Evolutionary conservation across 2,797 vertebrate genomes (phyloP), one percentile per base, ranked within the genome.

Genomic region (Mormyrus hasselquistii): DNA sequence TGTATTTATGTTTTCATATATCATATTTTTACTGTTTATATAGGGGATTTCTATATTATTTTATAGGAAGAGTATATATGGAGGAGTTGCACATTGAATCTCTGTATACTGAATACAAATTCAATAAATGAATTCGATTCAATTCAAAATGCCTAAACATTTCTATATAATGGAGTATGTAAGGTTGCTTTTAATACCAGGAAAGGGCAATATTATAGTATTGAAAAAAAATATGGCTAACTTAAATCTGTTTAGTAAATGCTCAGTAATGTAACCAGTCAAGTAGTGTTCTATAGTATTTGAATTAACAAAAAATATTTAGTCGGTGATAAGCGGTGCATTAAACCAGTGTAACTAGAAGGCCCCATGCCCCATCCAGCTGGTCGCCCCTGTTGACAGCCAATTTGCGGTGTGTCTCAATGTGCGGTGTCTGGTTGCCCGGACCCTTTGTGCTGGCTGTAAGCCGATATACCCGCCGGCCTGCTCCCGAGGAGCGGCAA

Each of bases 351-450:
- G 85, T 52, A 87, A 53, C 52, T 55, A 7, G 9, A 69, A 29
- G 55, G 10, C 38, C 50, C 52, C n/a, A 5, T 29, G 86, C 14
- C 16, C 87, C 41, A 44, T 62, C 29, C 49, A 55, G n/a, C 57
- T 69, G 38, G 62, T 65, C 57, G 41, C 9, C 25, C 10, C 59
- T 50, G 50, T 25, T 86, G 62, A 76, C 50, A 76, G 82, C 69
- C 62, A 53, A 38, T n/a, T 65, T 44, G 8, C 12, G n/a, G 12
- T 10, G 82, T 55, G 44, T 65, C 79, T 73, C 47, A 34, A 47
- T 47, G 87, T 19, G 29, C 34, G 22, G 89, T 88, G 87, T 91
- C n/a, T 16, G 44, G 86, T 90, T 91, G 65, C 87, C 41, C 34
- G 25, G 34, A 65, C 25, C n/a, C 57, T 79, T 90, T 91, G 88